Evolutionary conservation across 2,888 invertebrate genomes (phyloP).

Genomic region (Drosophila tanythrix): DNA sequence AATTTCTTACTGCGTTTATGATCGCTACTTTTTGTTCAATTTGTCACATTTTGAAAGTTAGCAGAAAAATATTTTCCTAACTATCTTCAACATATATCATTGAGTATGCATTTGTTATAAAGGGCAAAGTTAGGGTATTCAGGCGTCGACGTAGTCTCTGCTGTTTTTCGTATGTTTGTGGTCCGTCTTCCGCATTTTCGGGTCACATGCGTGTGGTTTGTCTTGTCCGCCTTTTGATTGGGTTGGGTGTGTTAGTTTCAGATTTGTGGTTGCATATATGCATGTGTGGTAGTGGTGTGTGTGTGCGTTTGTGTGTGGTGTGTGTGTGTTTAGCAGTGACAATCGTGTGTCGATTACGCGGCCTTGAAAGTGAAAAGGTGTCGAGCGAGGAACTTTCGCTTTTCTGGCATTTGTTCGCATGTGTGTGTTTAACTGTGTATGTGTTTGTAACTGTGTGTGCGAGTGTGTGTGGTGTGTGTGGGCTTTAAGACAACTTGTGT

Average conservation of each 20-base stretch:
- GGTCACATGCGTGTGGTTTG: constrained; percentile 67
- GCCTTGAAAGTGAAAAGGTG: constrained; percentile 84
- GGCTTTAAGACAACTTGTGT: constrained; percentile 17
- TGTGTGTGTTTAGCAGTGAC: constrained; percentile 45
- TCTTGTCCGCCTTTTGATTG: constrained; percentile 53
- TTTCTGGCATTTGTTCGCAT: constrained; percentile 27
- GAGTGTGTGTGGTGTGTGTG: constrained; percentile 17
- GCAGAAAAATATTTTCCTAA: background rate
- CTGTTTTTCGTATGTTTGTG: constrained; percentile 17
- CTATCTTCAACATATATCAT: accelerated
- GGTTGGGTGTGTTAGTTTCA: constrained; percentile 53
- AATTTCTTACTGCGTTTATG: accelerated
- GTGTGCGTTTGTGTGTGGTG: constrained; percentile 15
- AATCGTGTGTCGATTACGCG: constrained; percentile 69
- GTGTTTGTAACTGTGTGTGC: background rate
- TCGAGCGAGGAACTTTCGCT: constrained; percentile 67
- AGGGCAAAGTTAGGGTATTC: constrained; percentile 13
- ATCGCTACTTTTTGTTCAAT: background rate
- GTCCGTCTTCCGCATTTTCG: constrained; percentile 69
- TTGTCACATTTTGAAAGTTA: background rate
- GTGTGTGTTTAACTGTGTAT: background rate
- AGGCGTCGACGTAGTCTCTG: background rate
- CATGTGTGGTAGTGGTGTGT: constrained; percentile 10
- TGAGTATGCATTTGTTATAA: background rate
- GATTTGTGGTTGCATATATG: constrained; percentile 29